Base-by-base conservation (phyloP, 2,113 vertebrate genomes). In the Dinomys branickii region DNA sequence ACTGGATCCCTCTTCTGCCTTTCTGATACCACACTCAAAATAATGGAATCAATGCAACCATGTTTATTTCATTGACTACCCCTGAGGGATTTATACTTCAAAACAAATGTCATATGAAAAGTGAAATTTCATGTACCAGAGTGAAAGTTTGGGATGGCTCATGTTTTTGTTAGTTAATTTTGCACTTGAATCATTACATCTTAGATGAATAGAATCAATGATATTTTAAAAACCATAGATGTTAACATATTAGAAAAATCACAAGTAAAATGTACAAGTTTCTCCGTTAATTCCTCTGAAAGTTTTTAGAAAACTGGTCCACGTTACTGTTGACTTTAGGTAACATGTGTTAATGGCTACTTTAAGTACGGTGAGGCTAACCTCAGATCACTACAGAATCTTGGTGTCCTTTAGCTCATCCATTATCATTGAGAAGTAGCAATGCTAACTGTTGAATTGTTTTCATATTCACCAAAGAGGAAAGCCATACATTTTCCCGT, bases 71-170 rank as follows among this genome's bases (percentile, higher is more conserved):
- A 17, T 61, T 85, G 50, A n/a, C 89, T 85, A 88, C 20, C n/a
- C 61, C 16, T 28, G 58, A 83, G 6, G 10, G 33, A 95, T 38
- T 93, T 47, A 33, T 44, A 56, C 67, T 88, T 77, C 63, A 71
- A 96, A 87, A 83, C 38, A 95, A 92, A 89, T 52, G 3, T 78
- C 78, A 80, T 38, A 78, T 80, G 91, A 94, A 91, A 84, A 59
- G 67, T 89, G 30, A 87, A 81, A 86, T 91, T 95, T 96, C 81
- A 94, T 86, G 16, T 58, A 73, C 77, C 33, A 50, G 56, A 88
- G 80, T 38, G 38, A 96, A 87, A 92, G 41, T 87, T 91, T 94
- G 67, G 54, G 80, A 50, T 58, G 38, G 3, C 2, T 93, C 28
- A 85, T 78, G 41, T 82, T 87, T 94, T 41, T 12, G 41, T 11